phyloP scores from a whole-genome alignment of 2,113 vertebrate genomes.

The Chaetura pelagica region DNA sequence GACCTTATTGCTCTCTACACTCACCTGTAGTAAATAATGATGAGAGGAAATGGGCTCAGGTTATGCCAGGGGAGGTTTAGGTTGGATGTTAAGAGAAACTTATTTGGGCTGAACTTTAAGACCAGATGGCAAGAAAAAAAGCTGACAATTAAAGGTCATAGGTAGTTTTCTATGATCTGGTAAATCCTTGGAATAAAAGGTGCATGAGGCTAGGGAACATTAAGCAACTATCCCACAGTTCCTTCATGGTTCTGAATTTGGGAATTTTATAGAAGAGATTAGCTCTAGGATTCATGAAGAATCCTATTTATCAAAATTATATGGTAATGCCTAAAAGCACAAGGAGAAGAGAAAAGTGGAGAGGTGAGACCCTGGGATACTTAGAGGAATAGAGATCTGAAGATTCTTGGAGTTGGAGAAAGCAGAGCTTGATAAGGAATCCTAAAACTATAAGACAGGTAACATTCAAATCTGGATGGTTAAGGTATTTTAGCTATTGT shows the following conservation, averaged over 20 bases:
- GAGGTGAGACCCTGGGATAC: fast-evolving
- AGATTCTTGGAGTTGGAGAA: not conserved
- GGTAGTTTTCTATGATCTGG: not conserved
- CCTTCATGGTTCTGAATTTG: not conserved
- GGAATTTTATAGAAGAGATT: not conserved
- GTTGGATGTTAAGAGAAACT: no score
- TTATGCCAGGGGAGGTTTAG: no score
- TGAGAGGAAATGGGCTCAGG: no score
- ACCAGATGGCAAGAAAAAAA: not conserved
- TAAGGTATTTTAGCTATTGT: not conserved
- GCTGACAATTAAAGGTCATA: not conserved
- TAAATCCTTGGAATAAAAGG: not conserved
- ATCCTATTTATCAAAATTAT: not conserved
- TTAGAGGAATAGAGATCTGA: not conserved
- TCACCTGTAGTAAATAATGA: no score
- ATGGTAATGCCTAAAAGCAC: not conserved
- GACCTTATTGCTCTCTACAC: no score
- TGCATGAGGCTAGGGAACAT: not conserved
- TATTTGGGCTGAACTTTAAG: not conserved
- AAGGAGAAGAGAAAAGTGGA: not conserved
- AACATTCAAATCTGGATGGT: not conserved
- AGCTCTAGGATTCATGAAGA: not conserved
- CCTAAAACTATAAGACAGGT: not conserved
- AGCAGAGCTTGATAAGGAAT: not conserved
- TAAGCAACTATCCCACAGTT: not conserved